phyloP scores from a whole-genome alignment of 2,888 invertebrate species.

The Drosophila seclusa region DNA sequence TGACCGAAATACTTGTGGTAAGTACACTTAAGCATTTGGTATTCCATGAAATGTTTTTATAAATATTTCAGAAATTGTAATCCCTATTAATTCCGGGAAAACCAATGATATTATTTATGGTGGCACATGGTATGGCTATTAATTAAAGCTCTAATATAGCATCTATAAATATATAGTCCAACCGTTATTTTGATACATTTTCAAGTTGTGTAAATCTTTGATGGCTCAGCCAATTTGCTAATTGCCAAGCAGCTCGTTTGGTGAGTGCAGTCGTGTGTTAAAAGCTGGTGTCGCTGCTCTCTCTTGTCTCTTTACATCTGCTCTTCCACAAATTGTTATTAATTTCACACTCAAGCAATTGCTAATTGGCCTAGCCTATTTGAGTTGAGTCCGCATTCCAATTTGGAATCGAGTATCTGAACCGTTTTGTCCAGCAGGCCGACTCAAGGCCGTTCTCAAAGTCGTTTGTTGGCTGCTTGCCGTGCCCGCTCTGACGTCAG shows the following conservation, averaged over 20 bases:
- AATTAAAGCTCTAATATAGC: background rate
- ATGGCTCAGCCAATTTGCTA: conserved; percentile 56
- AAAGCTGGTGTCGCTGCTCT: conserved; percentile 30
- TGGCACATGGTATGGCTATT: background rate
- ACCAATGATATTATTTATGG: background rate
- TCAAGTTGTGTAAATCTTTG: conserved; percentile 32
- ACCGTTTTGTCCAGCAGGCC: conserved; percentile 19
- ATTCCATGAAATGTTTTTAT: background rate
- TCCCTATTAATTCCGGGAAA: background rate
- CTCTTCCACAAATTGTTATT: conserved; percentile 52
- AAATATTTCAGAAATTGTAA: background rate
- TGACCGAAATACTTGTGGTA: background rate
- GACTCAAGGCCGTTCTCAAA: conserved; percentile 42
- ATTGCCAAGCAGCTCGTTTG: conserved; percentile 45
- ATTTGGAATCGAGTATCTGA: conserved; percentile 29
- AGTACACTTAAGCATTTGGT: background rate
- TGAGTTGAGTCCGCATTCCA: conserved; percentile 10
- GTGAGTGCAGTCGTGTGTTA: conserved; percentile 50
- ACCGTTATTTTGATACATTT: conserved; percentile 35
- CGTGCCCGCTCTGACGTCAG: conserved; percentile 61
- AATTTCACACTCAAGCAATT: conserved; percentile 72
- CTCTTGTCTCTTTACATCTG: conserved; percentile 3
- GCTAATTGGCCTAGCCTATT: conserved; percentile 58
- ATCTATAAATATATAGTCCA: background rate
- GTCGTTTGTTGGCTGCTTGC: conserved; percentile 34